Evolutionary conservation across 2,113 vertebrate genomes (phyloP), one percentile per base, ranked within the genome.

Genomic region (Macaca nemestrina): DNA sequence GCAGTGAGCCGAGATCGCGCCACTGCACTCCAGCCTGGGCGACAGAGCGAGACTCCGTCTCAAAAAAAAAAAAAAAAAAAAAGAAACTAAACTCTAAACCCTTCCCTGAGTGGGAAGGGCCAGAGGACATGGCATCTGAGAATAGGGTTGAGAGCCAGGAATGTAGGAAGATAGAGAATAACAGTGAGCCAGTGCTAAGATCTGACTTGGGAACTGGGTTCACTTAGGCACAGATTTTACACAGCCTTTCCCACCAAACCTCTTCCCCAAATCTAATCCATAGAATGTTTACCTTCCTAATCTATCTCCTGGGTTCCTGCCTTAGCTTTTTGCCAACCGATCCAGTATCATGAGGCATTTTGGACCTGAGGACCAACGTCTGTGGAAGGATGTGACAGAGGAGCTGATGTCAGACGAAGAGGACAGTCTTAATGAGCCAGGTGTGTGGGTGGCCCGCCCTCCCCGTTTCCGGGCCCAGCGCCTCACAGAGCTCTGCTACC

Each of bases 381-480:
- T 99, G 20, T 99, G 98, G 98, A 98, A 97, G 68, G 98, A 98
- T 3, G 98, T 98, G 43, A 99, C 98, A 0, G 98, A 99, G 52
- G 98, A 99, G 86, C 98, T 99, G 78, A 99, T 99, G 98, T 99
- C 98, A 0, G 98, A 99, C 1, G 98, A 99, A 94, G 98, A 99
- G 94, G 98, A 99, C 98, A 99, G 98, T 92, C 95, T 98, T 22
- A 97, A 97, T 0, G 98, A 99, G 91, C 98, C 98, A 0, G 98
- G 98, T 0, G 98, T 99, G 68, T 99, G 98, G 98, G 98, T 99
- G 23, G 98, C 98, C 27, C 97, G 98, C 9, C 95, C 98, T 6
- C 98, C 98, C 16, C 97, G 98, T 1, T 99, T 99, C 97, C 97
- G 98, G 57, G 97, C 98, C 35, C 90, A 98, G 48, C 97, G 98